Conservation (phyloP, 2,113 vertebrate species). For the Prunella himalayana region DNA sequence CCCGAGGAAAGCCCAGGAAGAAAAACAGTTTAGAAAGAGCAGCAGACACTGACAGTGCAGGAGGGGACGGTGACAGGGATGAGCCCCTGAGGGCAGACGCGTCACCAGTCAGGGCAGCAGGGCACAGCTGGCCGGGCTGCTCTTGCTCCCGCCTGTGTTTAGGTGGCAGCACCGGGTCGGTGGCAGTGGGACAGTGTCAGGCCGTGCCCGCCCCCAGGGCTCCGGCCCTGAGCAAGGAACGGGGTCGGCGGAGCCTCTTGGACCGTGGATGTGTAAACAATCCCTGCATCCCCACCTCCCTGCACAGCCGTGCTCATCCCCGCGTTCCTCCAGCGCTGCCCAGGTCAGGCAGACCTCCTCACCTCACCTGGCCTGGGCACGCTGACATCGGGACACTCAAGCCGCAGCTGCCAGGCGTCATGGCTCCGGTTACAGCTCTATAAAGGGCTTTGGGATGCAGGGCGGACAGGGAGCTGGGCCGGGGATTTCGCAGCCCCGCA, state of each 20-base stretch:
- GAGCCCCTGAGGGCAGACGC: accelerated
- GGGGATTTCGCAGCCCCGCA: accelerated
- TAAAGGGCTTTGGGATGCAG: not conserved
- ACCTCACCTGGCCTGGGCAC: not conserved
- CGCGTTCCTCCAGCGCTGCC: not conserved
- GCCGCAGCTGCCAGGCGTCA: not conserved
- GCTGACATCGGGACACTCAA: accelerated
- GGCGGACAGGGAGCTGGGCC: accelerated
- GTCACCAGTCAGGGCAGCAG: accelerated
- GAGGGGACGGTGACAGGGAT: accelerated
- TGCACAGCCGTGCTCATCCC: not conserved
- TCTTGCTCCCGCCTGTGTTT: not conserved
- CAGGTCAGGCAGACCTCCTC: conserved; percentile 20
- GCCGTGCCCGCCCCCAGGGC: too few species aligned
- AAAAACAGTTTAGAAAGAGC: not conserved
- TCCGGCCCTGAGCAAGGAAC: accelerated
- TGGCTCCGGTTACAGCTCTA: not conserved
- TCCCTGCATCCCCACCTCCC: accelerated
- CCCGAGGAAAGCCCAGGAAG: not conserved
- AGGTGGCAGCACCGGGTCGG: accelerated
- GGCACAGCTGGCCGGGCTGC: not conserved
- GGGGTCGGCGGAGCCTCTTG: not conserved
- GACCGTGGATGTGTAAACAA: not conserved
- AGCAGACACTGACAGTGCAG: accelerated
- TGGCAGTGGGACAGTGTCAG: not conserved